phyloP scores from a whole-genome alignment of 2,113 vertebrate genomes.

The Leptocoma aspasia region DNA sequence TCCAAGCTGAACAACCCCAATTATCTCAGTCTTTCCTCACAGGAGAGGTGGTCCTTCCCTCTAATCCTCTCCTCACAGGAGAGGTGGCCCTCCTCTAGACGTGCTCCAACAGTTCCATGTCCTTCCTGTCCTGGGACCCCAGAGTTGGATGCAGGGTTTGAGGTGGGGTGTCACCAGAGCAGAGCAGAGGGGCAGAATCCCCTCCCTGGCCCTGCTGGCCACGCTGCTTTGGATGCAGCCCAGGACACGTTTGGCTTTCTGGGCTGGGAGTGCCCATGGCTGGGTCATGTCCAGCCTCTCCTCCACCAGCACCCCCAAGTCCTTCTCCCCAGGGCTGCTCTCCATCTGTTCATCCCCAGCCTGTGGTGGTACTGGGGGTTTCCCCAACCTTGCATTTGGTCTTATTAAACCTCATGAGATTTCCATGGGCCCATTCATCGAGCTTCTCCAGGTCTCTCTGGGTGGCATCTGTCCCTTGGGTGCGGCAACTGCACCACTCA shows the following conservation, averaged over 20 bases:
- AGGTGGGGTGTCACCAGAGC: background rate
- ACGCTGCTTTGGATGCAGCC: background rate
- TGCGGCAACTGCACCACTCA: accelerated
- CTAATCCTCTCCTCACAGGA: background rate
- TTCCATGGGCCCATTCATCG: accelerated
- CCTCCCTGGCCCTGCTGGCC: accelerated
- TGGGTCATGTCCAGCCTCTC: background rate
- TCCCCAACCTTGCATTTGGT: accelerated
- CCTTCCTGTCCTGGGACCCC: background rate
- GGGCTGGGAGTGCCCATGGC: accelerated
- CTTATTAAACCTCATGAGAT: background rate
- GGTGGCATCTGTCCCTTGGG: background rate
- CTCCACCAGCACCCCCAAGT: accelerated
- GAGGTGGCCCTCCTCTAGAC: background rate
- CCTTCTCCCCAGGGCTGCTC: background rate
- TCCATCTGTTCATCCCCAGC: background rate
- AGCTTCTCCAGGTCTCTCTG: background rate
- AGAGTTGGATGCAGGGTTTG: accelerated
- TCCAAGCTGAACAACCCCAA: background rate
- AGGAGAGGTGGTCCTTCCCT: background rate
- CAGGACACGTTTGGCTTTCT: accelerated
- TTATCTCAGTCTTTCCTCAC: background rate
- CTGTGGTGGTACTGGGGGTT: accelerated
- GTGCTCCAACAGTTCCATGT: accelerated
- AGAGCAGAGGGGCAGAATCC: background rate